Percentiles rank a stretch among this genome's conserved stretches.
These are phyloP conservation scores for Brachionus sp. DNA, from an alignment of 1,140 invertebrate genomes.

Conservation along the genomic window DNA sequence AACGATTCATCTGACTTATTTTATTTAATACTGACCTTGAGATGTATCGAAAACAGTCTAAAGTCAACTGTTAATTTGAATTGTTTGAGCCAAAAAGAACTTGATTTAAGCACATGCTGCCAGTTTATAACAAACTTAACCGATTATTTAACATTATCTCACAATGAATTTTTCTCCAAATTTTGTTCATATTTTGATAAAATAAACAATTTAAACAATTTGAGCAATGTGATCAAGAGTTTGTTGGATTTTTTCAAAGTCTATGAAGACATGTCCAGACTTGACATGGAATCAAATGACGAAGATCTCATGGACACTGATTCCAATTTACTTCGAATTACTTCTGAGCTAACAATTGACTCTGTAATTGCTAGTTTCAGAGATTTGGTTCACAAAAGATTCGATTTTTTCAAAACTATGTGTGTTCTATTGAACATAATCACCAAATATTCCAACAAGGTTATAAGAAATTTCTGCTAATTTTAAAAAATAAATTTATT, in stretches of 20 bases:
- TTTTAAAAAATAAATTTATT: neutral
- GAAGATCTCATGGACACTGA: constrained; percentile 12
- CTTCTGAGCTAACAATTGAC: neutral
- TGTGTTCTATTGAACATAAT: neutral
- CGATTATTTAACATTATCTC: constrained; percentile 7
- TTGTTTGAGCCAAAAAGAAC: neutral
- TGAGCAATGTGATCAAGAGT: neutral
- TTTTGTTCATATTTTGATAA: neutral
- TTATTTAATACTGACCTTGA: neutral
- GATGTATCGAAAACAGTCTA: neutral
- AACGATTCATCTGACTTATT: neutral
- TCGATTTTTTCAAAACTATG: constrained; percentile 19
- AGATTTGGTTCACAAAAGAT: neutral
- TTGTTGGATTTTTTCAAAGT: constrained; percentile 30
- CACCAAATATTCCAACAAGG: neutral
- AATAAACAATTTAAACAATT: constrained; percentile 3
- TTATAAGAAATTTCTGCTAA: neutral
- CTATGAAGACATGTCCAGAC: neutral
- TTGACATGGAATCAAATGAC: neutral
- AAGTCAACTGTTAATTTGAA: neutral
- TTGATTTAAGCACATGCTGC: neutral
- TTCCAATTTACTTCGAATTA: neutral
- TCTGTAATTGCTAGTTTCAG: neutral
- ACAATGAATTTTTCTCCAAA: constrained; percentile 16
- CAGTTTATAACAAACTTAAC: neutral